phyloP scores from a whole-genome alignment of 2,888 invertebrate genomes.

The Tenthredo mesomela region DNA sequence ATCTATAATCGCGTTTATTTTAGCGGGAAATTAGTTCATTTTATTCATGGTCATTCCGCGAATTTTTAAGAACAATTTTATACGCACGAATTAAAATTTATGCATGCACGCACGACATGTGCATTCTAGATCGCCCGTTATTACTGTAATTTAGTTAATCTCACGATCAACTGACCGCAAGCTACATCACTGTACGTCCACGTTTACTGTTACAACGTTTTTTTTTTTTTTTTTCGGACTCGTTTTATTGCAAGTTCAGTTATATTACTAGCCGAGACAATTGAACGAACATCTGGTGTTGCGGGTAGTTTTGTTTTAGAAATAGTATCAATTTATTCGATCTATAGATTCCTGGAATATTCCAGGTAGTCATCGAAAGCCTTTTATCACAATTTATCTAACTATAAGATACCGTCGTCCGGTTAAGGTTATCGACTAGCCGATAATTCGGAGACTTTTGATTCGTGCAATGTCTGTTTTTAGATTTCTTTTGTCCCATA shows the following conservation, averaged over 20 bases:
- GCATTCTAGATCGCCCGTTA: conserved; percentile 17
- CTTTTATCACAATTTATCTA: conserved; percentile 29
- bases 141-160: conserved; percentile 39
- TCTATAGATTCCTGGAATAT: background rate
- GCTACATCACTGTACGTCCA: background rate
- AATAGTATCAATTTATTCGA: background rate
- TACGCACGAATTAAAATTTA: background rate
- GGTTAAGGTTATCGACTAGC: background rate
- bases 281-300: background rate
- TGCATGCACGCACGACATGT: background rate
- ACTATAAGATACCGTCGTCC: conserved; percentile 24
- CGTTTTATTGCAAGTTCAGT: conserved; percentile 24
- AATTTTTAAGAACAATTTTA: background rate
- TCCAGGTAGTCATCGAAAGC: conserved; percentile 13
- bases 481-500: background rate
- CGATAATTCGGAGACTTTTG: background rate
- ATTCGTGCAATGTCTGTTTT: background rate
- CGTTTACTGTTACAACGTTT: conserved; percentile 29
- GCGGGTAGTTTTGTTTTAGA: background rate
- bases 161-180: conserved; percentile 19
- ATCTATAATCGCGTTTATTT: background rate
- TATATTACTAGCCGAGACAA: background rate
- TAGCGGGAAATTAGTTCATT: background rate
- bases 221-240: background rate
- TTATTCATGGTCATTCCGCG: background rate